Evolutionary conservation across 2,888 invertebrate species (phyloP).

Genomic region (Steromphala cineraria): DNA sequence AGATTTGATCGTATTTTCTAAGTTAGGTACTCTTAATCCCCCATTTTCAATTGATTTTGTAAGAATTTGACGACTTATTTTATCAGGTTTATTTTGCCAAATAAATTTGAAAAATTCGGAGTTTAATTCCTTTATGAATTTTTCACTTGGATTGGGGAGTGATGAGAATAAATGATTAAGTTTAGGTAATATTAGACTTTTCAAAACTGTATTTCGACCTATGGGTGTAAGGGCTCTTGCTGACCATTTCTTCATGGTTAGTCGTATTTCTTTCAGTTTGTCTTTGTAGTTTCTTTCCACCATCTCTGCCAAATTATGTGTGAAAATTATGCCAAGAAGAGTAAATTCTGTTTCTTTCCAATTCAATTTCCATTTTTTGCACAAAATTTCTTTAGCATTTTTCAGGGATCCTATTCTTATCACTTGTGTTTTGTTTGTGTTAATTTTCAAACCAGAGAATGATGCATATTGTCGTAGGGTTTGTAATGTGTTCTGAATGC

Average conservation of each 20-base stretch:
- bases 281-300: not conserved
- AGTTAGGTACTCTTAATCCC: too few species aligned
- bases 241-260: not conserved
- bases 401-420: not conserved
- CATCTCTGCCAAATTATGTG: not conserved
- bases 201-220: not conserved
- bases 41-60: too few species aligned
- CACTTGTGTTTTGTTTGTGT: slow-evolving; percentile 6
- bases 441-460: slow-evolving; percentile 16
- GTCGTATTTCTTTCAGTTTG: not conserved
- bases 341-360: not conserved
- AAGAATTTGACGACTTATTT: too few species aligned
- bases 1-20: too few species aligned
- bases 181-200: too few species aligned
- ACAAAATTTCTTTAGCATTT: not conserved
- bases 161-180: too few species aligned
- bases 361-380: not conserved
- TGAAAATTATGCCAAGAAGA: not conserved
- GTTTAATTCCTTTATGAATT: too few species aligned
- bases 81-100: too few species aligned
- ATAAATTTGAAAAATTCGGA: too few species aligned
- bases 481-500: not conserved
- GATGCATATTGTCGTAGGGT: not conserved
- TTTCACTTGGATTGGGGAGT: too few species aligned
- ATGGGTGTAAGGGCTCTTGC: not conserved